phyloP scores from a whole-genome alignment of 1,140 invertebrate genomes.

The Frieseomelitta varia region DNA sequence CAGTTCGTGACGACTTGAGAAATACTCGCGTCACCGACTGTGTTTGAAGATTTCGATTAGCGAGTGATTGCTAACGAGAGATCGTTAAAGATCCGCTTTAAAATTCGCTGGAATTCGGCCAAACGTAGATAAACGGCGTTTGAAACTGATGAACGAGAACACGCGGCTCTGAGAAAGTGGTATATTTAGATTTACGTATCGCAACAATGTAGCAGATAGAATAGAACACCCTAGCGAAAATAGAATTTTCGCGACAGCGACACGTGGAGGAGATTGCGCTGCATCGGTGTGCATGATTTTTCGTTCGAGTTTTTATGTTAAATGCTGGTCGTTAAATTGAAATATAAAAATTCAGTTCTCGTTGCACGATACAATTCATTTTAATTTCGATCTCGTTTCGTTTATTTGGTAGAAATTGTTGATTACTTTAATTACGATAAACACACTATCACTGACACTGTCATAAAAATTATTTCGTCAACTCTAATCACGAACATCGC shows the following conservation, averaged over 20 bases:
- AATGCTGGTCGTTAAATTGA: too few relatives aligned
- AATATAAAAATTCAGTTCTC: too few relatives aligned
- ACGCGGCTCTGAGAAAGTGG: not conserved
- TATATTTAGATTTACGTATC: not conserved
- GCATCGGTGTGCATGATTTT: too few relatives aligned
- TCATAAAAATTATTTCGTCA: too few relatives aligned
- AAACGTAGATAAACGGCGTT: not conserved
- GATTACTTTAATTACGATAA: too few relatives aligned
- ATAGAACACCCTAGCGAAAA: not conserved
- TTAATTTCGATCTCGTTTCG: too few relatives aligned
- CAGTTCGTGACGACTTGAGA: not conserved
- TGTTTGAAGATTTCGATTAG: not conserved
- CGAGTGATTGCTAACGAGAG: not conserved
- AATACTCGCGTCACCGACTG: not conserved
- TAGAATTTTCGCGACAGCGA: not conserved
- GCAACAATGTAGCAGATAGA: not conserved
- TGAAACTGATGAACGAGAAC: not conserved
- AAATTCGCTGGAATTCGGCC: not conserved
- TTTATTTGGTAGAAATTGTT: too few relatives aligned
- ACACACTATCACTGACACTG: too few relatives aligned
- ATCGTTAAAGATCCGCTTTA: not conserved
- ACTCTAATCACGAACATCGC: too few relatives aligned
- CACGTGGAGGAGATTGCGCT: too few relatives aligned
- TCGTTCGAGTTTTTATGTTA: too few relatives aligned
- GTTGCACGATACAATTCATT: too few relatives aligned